phyloP scores from a whole-genome alignment of 2,888 invertebrate genomes.

The Pristionchus entomophagus region DNA sequence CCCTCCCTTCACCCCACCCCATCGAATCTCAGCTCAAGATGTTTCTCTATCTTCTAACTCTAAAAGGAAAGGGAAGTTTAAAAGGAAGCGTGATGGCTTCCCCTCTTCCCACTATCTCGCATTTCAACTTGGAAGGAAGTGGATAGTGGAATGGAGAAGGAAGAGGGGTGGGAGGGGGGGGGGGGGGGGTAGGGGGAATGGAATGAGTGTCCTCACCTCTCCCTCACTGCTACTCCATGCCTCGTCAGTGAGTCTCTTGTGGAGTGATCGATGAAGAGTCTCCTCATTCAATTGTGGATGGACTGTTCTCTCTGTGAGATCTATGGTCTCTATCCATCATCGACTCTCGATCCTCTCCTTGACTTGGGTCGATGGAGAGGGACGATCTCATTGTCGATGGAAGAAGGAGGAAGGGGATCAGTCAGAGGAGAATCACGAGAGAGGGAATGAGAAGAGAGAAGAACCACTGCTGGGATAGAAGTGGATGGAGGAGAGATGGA shows the following conservation, averaged over 20 bases:
- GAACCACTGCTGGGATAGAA: constrained; percentile 34
- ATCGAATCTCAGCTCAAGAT: background rate
- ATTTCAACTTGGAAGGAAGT: constrained; percentile 29
- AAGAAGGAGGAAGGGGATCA: background rate
- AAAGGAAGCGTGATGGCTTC: background rate
- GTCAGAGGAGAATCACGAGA: constrained; percentile 23
- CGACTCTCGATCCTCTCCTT: constrained; percentile 69
- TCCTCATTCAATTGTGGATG: constrained; percentile 54
- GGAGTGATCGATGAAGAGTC: constrained; percentile 22
- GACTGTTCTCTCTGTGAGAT: constrained; percentile 54
- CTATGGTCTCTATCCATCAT: constrained; percentile 61
- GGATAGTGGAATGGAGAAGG: background rate
- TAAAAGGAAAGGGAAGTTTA: constrained; percentile 11
- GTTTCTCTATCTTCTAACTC: background rate
- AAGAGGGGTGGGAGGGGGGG: too few species aligned
- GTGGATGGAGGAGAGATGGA: background rate
- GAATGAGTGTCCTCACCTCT: constrained; percentile 48
- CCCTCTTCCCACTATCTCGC: constrained; percentile 9
- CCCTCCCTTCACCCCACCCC: background rate
- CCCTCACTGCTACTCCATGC: constrained; percentile 63
- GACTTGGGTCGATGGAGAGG: constrained; percentile 66
- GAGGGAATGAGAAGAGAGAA: constrained; percentile 27
- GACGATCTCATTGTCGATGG: constrained; percentile 15
- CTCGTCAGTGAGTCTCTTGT: constrained; percentile 53
- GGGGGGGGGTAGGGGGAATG: background rate